Conservation (phyloP, 2,888 invertebrate species). For the Furcula furcula region DNA sequence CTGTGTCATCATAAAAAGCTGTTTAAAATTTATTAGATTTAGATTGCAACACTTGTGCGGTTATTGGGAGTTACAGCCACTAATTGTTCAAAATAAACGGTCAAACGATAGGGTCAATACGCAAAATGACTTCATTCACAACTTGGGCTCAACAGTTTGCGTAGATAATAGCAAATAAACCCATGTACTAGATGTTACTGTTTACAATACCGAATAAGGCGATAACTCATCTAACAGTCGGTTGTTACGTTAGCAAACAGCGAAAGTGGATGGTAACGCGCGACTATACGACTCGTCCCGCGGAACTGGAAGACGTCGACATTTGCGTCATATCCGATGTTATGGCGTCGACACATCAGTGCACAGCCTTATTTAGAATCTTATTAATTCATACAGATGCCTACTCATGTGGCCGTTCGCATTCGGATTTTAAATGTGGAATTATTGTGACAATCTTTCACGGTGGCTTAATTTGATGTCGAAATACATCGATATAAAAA, state of each 20-base stretch:
- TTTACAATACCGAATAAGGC: slow-evolving; percentile 37
- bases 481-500: no score
- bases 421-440: slow-evolving; percentile 8
- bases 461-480: background rate
- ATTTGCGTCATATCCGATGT: slow-evolving; percentile 45
- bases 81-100: no score
- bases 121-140: background rate
- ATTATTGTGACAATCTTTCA: background rate
- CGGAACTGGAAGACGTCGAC: slow-evolving; percentile 35
- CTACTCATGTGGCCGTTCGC: slow-evolving; percentile 20
- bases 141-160: slow-evolving; percentile 2
- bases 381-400: slow-evolving; percentile 28
- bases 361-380: slow-evolving; percentile 32
- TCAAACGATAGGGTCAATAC: slow-evolving; percentile 4
- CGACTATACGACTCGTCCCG: slow-evolving; percentile 34
- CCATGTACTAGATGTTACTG: slow-evolving; percentile 17
- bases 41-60: no score
- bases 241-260: slow-evolving; percentile 36
- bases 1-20: no score
- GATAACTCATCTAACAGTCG: slow-evolving; percentile 30
- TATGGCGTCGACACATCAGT: slow-evolving; percentile 20
- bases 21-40: no score
- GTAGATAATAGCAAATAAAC: slow-evolving; percentile 20
- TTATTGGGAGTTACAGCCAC: no score
- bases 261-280: slow-evolving; percentile 43